These are phyloP conservation scores for Setipinna tenuifilis DNA, from an alignment of 2,797 vertebrate species.

Conservation along the genomic window DNA sequence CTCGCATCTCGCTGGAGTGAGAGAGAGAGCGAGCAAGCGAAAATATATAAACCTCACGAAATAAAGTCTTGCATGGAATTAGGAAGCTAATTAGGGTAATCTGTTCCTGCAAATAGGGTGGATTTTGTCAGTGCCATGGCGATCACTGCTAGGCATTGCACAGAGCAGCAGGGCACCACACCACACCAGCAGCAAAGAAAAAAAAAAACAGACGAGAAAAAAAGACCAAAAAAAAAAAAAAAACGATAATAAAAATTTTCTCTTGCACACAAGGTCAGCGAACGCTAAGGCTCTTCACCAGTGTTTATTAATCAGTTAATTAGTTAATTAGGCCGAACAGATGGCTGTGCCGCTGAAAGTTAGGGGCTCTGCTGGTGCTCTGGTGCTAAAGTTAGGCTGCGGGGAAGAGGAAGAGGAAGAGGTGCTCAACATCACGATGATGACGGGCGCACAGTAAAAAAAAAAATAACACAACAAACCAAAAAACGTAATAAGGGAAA, in stretches of 20 bases:
- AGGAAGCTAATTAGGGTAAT: conserved; percentile 56
- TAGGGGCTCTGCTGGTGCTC: conserved; percentile 67
- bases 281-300: conserved; percentile 71
- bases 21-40: neutral
- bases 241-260: conserved; percentile 25
- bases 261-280: conserved; percentile 47
- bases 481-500: neutral
- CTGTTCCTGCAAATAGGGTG: conserved; percentile 51
- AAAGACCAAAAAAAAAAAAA: neutral
- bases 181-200: neutral
- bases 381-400: conserved; percentile 64
- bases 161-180: neutral
- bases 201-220: too few relatives aligned
- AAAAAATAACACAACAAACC: too few relatives aligned
- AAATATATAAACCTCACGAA: conserved; percentile 38
- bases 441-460: too few relatives aligned
- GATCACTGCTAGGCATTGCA: conserved; percentile 24
- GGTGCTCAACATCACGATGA: neutral
- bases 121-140: conserved; percentile 18
- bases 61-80: conserved; percentile 49
- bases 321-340: conserved; percentile 80
- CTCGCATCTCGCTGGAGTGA: neutral
- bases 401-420: neutral
- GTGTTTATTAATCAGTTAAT: conserved; percentile 77
- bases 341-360: conserved; percentile 77